Conservation (phyloP, 2,113 vertebrate species). For the Vulpes ferrilata region DNA sequence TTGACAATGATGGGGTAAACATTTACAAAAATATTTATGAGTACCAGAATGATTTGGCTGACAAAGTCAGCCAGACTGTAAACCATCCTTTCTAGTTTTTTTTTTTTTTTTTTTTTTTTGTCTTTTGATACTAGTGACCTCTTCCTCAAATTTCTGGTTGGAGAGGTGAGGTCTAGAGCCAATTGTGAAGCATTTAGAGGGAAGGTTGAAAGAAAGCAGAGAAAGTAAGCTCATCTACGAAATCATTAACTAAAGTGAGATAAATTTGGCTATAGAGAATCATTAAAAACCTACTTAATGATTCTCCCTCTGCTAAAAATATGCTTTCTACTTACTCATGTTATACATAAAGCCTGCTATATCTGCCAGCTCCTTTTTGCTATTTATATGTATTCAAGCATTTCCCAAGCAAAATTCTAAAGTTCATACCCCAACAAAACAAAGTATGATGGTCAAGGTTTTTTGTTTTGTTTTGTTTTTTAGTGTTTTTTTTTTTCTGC, state of each 20-base stretch:
- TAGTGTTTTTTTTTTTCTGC: slow-evolving; percentile 53
- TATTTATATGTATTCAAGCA: slow-evolving; percentile 65
- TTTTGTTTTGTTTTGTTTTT: slow-evolving; percentile 63
- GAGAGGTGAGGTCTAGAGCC: not conserved
- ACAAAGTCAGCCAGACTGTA: slow-evolving; percentile 48
- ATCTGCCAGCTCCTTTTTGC: slow-evolving; percentile 39
- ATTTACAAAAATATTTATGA: slow-evolving; percentile 58
- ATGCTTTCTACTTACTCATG: slow-evolving; percentile 44
- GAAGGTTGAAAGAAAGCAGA: slow-evolving; percentile 65
- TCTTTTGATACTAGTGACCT: not conserved
- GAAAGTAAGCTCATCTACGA: slow-evolving; percentile 59
- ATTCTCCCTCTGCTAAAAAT: slow-evolving; percentile 61
- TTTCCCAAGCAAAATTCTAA: slow-evolving; percentile 69
- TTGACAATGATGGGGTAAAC: slow-evolving; percentile 50
- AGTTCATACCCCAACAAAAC: slow-evolving; percentile 58
- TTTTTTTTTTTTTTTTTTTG: not conserved
- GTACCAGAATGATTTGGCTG: slow-evolving; percentile 33
- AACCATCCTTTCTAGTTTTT: slow-evolving; percentile 21
- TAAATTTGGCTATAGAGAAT: slow-evolving; percentile 67
- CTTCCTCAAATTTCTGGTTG: slow-evolving; percentile 56
- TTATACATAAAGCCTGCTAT: slow-evolving; percentile 49
- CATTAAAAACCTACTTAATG: slow-evolving; percentile 72
- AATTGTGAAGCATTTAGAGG: slow-evolving; percentile 48
- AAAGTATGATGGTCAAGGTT: slow-evolving; percentile 49
- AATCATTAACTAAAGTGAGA: slow-evolving; percentile 78